Conservation (phyloP, 1,140 invertebrate species). For the Brachionus asplanchnoidis region DNA sequence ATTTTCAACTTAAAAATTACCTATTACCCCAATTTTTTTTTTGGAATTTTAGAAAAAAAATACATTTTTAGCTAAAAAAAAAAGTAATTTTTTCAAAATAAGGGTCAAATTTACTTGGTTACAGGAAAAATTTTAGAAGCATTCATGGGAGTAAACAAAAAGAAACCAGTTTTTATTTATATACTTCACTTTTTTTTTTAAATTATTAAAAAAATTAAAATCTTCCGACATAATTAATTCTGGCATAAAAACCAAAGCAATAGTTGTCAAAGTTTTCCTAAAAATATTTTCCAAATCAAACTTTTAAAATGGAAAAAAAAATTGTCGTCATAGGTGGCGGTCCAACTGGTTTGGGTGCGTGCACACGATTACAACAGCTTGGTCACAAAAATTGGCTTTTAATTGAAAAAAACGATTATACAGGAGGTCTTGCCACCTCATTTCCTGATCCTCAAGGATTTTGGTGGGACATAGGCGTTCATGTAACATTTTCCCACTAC, state of each 20-base stretch:
- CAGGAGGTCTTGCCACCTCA: conserved; percentile 49
- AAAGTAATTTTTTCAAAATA: too few species aligned
- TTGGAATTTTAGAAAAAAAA: too few species aligned
- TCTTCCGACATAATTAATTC: neutral
- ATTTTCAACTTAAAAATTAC: too few species aligned
- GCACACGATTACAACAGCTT: conserved; percentile 46
- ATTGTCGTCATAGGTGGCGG: conserved; percentile 47
- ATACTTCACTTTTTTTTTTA: too few species aligned
- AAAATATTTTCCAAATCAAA: neutral
- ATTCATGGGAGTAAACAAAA: too few species aligned
- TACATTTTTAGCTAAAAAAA: too few species aligned
- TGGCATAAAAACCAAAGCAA: neutral
- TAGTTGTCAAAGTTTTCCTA: neutral
- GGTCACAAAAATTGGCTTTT: neutral
- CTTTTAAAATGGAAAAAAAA: conserved; percentile 42
- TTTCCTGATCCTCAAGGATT: conserved; percentile 50
- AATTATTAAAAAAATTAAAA: neutral
- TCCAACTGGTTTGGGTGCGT: conserved; percentile 46
- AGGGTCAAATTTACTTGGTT: too few species aligned
- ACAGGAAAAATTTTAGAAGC: too few species aligned
- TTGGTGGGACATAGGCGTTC: conserved; percentile 53
- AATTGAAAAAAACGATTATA: conserved; percentile 40
- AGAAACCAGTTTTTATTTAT: too few species aligned
- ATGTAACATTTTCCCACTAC: conserved; percentile 48
- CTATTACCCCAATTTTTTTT: too few species aligned